Base-by-base conservation (phyloP, 2,888 invertebrate species). In the Limenitis camilla region DNA sequence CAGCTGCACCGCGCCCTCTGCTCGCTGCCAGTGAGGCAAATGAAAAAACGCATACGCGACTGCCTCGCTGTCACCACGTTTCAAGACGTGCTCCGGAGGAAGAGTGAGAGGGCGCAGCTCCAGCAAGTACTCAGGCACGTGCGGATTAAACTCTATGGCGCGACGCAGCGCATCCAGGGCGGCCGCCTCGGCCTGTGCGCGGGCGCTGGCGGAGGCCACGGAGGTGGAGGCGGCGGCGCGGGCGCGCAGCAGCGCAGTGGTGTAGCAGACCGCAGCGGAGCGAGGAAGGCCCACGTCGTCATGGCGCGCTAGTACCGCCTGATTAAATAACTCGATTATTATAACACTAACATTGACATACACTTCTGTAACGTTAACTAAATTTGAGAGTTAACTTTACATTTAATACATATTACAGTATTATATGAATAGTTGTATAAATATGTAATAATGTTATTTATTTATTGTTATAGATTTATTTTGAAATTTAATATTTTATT, bases 61-160 rank as follows among this genome's bases (percentile, higher is more conserved):
- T 1, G 98, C 98, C 86, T 99, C 99, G 53, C 96, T 96, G 83
- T 98, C 98, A 9, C 98, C 99, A 61, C 98, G 90, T 80, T 96
- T 97, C 57, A 99, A 86, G 68, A 98, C 95, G 81, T 99, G 99
- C 85, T 99, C 99, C 1, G 99, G 97, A 49, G 99, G 98, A 71
- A 98, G 88, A 62, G 98, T 96, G 45, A 99, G 89, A 48, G 97
- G 93, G 72, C 98, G 97, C 91, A 95, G 94, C 89, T 99, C 98
- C 71, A 98, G 84, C 65, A 98, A 89, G 89, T 98, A 98, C 88
- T 97, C 97, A 50, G 98, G 97, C 71, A 98, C 98, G 87, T 98
- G 97, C 53, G 99, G 98, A 90, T 99, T 99, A 83, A 96, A 98
- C 80, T 97, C 98, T 42, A 99, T 96, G 7, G 98, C 98, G 52